Conservation (phyloP, 2,113 vertebrate genomes). For the human region GRCh38 chr4:39163501-39164000, state of each 20-base stretch:
- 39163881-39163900: not conserved
- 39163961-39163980: not conserved
- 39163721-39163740: not conserved
- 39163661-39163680: not conserved
- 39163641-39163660: slow-evolving; percentile 27
- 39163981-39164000: not conserved
- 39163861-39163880: not conserved
- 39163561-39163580: slow-evolving; percentile 94
- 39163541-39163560: slow-evolving; percentile 92
- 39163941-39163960: not conserved
- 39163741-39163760: not conserved
- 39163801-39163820: not conserved
- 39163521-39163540: slow-evolving; percentile 91
- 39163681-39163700: too few relatives aligned
- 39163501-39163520: slow-evolving; percentile 93
- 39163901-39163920: not conserved
- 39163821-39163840: not conserved
- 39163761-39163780: not conserved
- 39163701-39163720: not conserved
- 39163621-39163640: slow-evolving; percentile 92
- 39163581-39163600: slow-evolving; percentile 71
- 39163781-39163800: not conserved
- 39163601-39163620: slow-evolving; percentile 96
- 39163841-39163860: not conserved
- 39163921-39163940: too few relatives aligned